These are phyloP conservation scores for Stomatorhinus walkeri DNA, from an alignment of 2,797 vertebrate genomes.

Conservation along the genomic window DNA sequence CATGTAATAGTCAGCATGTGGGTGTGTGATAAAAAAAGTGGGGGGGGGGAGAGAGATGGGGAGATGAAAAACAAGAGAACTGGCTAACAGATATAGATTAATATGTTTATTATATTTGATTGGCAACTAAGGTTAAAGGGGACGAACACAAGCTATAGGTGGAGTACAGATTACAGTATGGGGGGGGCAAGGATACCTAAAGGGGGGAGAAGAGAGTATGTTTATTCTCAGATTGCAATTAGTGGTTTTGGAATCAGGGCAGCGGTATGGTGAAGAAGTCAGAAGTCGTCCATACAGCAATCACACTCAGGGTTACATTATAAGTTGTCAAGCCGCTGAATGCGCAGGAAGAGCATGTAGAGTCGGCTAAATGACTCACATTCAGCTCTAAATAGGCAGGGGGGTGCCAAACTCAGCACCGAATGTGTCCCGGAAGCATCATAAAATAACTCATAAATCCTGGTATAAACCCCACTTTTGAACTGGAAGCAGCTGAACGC, in stretches of 20 bases:
- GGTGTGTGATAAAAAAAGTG: background rate
- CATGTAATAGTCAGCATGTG: background rate
- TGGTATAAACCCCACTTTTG: background rate
- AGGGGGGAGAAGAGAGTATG: background rate
- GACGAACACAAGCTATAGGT: background rate
- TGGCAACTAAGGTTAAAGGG: background rate
- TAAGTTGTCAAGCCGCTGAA: background rate
- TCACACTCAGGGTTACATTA: background rate
- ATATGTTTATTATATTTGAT: background rate
- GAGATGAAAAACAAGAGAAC: background rate
- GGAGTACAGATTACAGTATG: background rate
- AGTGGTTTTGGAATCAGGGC: background rate
- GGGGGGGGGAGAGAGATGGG: background rate
- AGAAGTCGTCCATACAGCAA: background rate
- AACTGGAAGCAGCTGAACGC: background rate
- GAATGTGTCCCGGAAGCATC: background rate
- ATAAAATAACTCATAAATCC: conserved; percentile 8
- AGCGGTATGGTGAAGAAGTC: background rate
- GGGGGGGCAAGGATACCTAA: background rate
- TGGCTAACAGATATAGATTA: background rate
- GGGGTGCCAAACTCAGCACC: background rate
- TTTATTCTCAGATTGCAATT: background rate
- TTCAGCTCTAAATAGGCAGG: background rate
- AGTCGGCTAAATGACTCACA: background rate
- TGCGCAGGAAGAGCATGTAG: background rate